Percentiles rank a stretch among this genome's conserved stretches.
These are phyloP conservation scores for Cryptocephalus primarius DNA, from an alignment of 2,888 invertebrate genomes.

Conservation along the genomic window DNA sequence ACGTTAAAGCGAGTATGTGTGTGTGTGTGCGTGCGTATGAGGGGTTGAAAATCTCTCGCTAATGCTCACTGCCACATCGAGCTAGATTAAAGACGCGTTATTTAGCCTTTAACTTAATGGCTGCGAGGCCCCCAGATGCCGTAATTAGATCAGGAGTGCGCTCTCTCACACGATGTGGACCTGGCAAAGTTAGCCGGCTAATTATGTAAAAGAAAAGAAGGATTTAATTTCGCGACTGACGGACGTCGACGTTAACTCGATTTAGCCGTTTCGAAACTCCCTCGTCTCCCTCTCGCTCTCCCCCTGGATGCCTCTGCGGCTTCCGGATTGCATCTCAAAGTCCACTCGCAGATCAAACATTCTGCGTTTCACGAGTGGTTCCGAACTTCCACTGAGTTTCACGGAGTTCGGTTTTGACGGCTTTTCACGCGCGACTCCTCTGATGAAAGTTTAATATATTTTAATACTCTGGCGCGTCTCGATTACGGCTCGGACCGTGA, in stretches of 20 bases:
- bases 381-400: no score
- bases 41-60: neutral
- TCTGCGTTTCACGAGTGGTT: slow-evolving; percentile 7
- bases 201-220: slow-evolving; percentile 10
- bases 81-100: neutral
- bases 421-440: no score
- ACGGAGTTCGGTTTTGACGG: no score
- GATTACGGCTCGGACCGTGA: no score
- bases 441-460: no score
- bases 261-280: neutral
- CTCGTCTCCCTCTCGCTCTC: no score
- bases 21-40: neutral
- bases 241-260: neutral
- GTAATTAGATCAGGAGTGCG: neutral
- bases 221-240: slow-evolving; percentile 7
- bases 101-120: neutral
- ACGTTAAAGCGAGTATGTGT: no score
- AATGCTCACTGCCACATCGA: neutral
- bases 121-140: neutral
- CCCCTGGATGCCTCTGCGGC: no score
- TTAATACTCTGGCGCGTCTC: no score
- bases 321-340: slow-evolving; percentile 9
- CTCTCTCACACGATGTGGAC: neutral
- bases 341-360: slow-evolving; percentile 14
- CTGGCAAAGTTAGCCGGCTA: slow-evolving; percentile 1